Percentiles rank a stretch among this genome's conserved stretches.
Conservation (phyloP, 2,797 vertebrate species). For the Sebastiscus albofasciatus region DNA sequence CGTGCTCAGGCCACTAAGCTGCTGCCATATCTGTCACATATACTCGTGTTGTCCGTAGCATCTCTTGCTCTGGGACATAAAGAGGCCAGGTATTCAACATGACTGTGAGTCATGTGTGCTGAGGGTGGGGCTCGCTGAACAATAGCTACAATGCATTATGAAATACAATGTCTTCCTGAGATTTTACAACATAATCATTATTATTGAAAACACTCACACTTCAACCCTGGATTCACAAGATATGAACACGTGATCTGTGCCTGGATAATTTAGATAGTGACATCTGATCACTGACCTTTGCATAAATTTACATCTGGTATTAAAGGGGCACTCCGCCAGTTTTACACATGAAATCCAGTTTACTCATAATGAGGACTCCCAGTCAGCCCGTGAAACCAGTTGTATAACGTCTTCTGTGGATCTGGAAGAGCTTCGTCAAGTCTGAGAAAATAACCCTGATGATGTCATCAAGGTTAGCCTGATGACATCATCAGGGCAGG, state of each 20-base stretch:
- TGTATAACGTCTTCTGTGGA: background rate
- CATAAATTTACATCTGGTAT: too few relatives aligned
- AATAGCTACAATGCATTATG: background rate
- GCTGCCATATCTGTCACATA: constrained; percentile 26
- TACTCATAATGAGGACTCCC: too few relatives aligned
- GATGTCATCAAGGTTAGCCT: background rate
- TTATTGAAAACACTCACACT: background rate
- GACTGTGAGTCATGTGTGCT: background rate
- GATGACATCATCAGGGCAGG: background rate
- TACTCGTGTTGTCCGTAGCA: background rate
- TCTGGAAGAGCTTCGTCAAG: background rate
- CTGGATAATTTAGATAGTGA: too few relatives aligned
- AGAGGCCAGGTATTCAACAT: background rate
- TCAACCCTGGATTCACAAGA: too few relatives aligned
- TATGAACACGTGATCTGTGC: too few relatives aligned
- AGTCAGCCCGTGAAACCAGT: background rate
- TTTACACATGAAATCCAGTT: too few relatives aligned
- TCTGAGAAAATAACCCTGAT: background rate
- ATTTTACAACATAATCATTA: background rate
- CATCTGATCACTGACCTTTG: too few relatives aligned
- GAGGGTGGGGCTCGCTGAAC: background rate
- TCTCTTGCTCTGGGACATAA: background rate
- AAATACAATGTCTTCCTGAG: background rate
- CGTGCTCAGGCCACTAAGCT: background rate
- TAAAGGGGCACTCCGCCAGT: too few relatives aligned